Percentiles rank a stretch among this genome's conserved stretches.
phyloP scores from a whole-genome alignment of 2,888 invertebrate species.

The Calameuta filiformis region DNA sequence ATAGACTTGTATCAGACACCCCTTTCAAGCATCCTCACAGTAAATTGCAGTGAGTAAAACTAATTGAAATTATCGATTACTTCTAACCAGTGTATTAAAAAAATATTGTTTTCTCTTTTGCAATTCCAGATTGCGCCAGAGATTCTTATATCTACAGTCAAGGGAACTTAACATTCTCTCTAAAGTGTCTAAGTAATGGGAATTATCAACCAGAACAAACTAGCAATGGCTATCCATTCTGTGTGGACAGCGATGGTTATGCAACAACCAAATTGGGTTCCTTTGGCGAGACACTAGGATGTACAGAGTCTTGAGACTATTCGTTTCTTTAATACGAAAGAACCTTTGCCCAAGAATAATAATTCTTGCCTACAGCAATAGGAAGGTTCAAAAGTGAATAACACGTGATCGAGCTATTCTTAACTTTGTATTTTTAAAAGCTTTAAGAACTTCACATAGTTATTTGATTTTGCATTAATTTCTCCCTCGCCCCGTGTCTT shows the following conservation, averaged over 20 bases:
- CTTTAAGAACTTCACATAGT: neutral
- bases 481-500: neutral
- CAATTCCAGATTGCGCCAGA: conserved; percentile 72
- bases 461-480: neutral
- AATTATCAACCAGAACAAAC: conserved; percentile 72
- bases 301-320: neutral
- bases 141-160: conserved; percentile 69
- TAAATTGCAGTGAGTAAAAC: conserved; percentile 72
- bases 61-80: conserved; percentile 3
- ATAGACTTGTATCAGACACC: conserved; percentile 69
- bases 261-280: conserved; percentile 48
- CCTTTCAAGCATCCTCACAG: conserved; percentile 57
- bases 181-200: conserved; percentile 69
- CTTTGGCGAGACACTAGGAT: conserved; percentile 50
- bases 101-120: conserved; percentile 6
- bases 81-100: neutral
- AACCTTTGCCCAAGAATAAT: neutral
- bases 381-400: neutral
- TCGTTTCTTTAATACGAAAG: neutral
- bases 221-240: conserved; percentile 66
- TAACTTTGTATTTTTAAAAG: neutral
- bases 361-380: neutral
- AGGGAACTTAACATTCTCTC: conserved; percentile 67
- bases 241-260: conserved; percentile 74
- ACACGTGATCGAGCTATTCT: neutral